Evolutionary conservation across 2,113 vertebrate genomes (phyloP), one percentile per base, ranked within the genome.

Genomic region (Edolisoma coerulescens): DNA sequence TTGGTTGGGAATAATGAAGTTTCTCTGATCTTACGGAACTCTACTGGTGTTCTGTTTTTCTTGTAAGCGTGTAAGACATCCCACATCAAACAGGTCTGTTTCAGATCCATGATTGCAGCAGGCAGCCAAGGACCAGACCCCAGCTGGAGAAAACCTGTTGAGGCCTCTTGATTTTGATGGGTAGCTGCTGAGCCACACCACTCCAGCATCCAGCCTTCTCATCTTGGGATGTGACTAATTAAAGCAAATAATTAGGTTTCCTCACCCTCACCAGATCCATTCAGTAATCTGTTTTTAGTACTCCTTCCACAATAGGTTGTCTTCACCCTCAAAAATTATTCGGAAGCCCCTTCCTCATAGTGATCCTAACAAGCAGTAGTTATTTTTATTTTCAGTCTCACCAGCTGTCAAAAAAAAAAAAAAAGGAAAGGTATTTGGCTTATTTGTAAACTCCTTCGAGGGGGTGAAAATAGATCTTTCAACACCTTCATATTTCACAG

Each of bases 21-120:
- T 97, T 75, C 89, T 94, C 86, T 81, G 85, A 97, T 76, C 90
- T 84, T 83, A 16, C 91, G 93, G 56, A 96, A 91, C 74, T 61
- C 13, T 57, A 56, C 54, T 85, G 75, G 53, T 89, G 74, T 35
- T 95, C 96, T 93, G 75, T 47, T 93, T 94, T 75, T 42, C 12
- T 41, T 53, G 57, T 61, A 56, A 60, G 50, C 9, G 5, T 60
- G 52, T 33, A 42, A 1, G 2, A 54, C 70, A 76, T 24, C 88
- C 60, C 60, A 54, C 52, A 73, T 69, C 49, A 94, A 80, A 74
- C 28, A 53, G 56, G 56, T 64, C 79, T 95, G 68, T 33, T 77
- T 88, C 84, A 88, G 59, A 87, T 13, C 64, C 28, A 3, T 12
- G 54, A 26, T 15, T 68, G 68, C 47, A 94, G 44, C 11, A 93